Percentiles rank a stretch among this genome's conserved stretches.
Conservation (phyloP, 2,797 vertebrate species). For the Prionace glauca region DNA sequence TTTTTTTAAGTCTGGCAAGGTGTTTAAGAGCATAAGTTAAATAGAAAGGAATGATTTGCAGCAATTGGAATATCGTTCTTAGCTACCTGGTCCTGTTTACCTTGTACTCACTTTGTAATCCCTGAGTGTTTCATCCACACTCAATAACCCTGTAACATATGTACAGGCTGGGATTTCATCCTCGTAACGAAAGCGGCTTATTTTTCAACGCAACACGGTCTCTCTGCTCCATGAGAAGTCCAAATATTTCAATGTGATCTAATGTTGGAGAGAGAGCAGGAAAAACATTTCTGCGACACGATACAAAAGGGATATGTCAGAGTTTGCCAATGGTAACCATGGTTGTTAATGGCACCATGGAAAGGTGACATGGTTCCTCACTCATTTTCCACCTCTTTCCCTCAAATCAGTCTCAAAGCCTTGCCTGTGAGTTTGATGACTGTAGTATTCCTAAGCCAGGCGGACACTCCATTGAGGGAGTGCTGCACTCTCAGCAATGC, state of each 20-base stretch:
- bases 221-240: neutral
- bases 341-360: neutral
- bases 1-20: conserved; percentile 21
- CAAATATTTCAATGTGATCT: neutral
- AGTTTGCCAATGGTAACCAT: neutral
- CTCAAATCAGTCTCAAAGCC: neutral
- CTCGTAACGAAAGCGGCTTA: neutral
- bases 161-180: neutral
- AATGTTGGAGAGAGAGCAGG: neutral
- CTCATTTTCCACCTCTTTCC: neutral
- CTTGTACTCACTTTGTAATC: neutral
- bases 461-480: neutral
- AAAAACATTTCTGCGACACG: neutral
- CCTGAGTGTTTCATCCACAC: neutral
- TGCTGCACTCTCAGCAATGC: neutral
- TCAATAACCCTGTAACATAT: neutral
- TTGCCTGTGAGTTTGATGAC: neutral
- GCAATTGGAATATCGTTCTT: neutral
- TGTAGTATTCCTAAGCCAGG: neutral
- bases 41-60: conserved; percentile 21
- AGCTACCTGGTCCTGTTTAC: neutral
- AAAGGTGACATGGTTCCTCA: neutral
- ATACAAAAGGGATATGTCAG: neutral
- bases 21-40: conserved; percentile 26
- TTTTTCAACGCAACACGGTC: neutral